These are phyloP conservation scores for Macropus fuliginosus DNA, from an alignment of 2,797 vertebrate genomes.

Conservation along the genomic window DNA sequence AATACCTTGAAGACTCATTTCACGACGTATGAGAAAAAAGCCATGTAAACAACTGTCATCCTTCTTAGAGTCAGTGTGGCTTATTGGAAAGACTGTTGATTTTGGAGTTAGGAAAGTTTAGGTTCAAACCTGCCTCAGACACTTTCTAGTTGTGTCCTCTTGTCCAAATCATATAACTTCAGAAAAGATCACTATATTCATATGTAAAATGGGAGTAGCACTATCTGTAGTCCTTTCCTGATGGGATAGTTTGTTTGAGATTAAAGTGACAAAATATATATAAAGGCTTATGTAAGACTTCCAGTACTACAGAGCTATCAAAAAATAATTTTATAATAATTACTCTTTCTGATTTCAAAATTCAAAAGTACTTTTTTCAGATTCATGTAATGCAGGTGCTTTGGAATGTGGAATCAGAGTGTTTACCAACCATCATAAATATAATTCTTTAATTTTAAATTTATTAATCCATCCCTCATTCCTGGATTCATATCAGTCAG, in stretches of 20 bases:
- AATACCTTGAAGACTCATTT: background rate
- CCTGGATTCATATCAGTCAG: conserved; percentile 22
- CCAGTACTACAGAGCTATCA: background rate
- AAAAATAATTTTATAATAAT: background rate
- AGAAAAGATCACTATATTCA: background rate
- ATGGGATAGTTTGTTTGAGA: background rate
- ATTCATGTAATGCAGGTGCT: background rate
- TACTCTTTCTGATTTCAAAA: background rate
- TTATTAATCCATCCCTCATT: conserved; percentile 9
- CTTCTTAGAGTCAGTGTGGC: background rate
- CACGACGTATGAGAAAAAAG: background rate
- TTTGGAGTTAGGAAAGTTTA: background rate
- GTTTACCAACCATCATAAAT: conserved; percentile 32
- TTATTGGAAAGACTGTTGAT: background rate
- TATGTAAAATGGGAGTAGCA: background rate
- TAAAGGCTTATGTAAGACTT: background rate
- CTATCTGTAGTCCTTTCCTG: background rate
- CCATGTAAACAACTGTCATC: background rate
- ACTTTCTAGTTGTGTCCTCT: background rate
- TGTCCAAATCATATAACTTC: background rate
- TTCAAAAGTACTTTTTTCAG: background rate
- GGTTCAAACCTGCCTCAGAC: background rate
- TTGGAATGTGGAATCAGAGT: background rate
- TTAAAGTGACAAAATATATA: background rate
- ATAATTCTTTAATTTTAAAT: background rate